These are phyloP conservation scores for Bugulina stolonifera DNA, from an alignment of 2,888 invertebrate genomes.

Conservation along the genomic window DNA sequence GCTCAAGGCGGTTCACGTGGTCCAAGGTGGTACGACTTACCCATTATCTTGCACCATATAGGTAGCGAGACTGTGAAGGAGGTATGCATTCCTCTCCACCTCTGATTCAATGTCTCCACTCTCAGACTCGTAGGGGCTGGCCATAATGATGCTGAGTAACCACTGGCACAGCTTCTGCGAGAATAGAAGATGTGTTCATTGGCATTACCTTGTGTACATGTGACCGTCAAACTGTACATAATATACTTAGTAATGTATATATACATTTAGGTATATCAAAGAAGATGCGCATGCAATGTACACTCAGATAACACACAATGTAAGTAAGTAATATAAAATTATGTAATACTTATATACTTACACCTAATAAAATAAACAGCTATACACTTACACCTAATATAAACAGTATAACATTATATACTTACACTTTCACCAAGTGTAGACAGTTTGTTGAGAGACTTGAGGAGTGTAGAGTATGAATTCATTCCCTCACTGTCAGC, in stretches of 20 bases:
- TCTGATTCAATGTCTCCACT: constrained; percentile 36
- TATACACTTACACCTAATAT: neutral
- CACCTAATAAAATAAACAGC: neutral
- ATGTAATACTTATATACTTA: too few relatives aligned
- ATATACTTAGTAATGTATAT: neutral
- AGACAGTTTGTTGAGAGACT: constrained; percentile 13
- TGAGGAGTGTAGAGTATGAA: neutral
- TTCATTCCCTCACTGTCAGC: neutral
- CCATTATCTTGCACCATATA: constrained; percentile 68
- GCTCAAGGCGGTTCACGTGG: too few relatives aligned
- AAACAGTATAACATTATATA: neutral
- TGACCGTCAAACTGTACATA: too few relatives aligned
- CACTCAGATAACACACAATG: too few relatives aligned
- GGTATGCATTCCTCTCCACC: constrained; percentile 65
- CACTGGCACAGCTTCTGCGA: constrained; percentile 60
- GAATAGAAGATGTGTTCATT: neutral
- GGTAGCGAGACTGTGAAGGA: constrained; percentile 66
- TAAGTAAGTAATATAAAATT: too few relatives aligned
- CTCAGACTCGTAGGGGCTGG: neutral
- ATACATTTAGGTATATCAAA: too few relatives aligned
- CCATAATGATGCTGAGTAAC: constrained; percentile 48
- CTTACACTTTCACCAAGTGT: constrained; percentile 1
- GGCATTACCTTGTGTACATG: too few relatives aligned
- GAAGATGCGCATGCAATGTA: too few relatives aligned
- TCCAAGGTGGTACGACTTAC: constrained; percentile 38